Evolutionary conservation across 1,140 invertebrate genomes (phyloP).

Genomic region (Achroia grisella): DNA sequence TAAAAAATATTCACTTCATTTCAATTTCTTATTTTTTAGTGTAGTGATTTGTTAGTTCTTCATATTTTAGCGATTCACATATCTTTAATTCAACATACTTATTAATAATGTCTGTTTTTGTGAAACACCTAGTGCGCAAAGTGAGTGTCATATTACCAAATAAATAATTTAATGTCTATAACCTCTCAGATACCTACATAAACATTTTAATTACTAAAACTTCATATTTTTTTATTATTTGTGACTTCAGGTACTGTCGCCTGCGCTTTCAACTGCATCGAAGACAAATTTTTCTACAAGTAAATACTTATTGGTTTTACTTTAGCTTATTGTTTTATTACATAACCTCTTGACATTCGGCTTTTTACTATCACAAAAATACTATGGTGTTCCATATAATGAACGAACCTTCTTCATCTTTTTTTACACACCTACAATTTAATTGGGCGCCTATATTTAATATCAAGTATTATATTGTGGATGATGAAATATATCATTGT

Average conservation of each 20-base stretch:
- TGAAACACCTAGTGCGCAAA: slow-evolving; percentile 32
- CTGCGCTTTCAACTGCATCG: slow-evolving; percentile 28
- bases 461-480: too few relatives aligned
- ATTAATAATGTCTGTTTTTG: slow-evolving; percentile 40
- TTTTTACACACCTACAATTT: too few relatives aligned
- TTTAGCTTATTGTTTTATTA: slow-evolving; percentile 19
- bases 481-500: neutral
- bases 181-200: too few relatives aligned
- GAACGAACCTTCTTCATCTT: too few relatives aligned
- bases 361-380: neutral
- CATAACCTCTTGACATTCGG: slow-evolving; percentile 19
- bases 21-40: too few relatives aligned
- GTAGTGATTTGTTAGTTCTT: too few relatives aligned
- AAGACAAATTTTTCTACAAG: slow-evolving; percentile 43
- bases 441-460: too few relatives aligned
- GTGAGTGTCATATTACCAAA: slow-evolving; percentile 19
- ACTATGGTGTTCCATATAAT: too few relatives aligned
- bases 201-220: neutral
- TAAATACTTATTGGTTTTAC: slow-evolving; percentile 22
- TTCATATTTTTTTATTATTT: neutral
- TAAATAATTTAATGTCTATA: neutral
- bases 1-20: too few relatives aligned
- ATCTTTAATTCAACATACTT: slow-evolving; percentile 27
- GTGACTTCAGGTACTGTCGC: slow-evolving; percentile 31
- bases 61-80: too few relatives aligned